Percentiles rank a stretch among this genome's conserved stretches.
Conservation (phyloP, 2,113 vertebrate species). For the Crotalus tigris region DNA sequence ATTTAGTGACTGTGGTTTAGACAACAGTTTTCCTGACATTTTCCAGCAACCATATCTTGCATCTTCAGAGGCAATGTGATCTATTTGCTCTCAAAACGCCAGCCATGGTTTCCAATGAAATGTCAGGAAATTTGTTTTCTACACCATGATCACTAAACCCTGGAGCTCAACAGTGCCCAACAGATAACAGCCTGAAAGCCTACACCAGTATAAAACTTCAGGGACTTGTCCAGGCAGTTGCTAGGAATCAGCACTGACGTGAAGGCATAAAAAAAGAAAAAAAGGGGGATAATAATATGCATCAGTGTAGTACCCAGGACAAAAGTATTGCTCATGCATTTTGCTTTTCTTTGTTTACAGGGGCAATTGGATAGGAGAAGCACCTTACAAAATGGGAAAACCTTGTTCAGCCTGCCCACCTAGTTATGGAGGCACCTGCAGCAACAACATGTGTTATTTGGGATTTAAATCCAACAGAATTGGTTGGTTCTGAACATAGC, state of each 20-base stretch:
- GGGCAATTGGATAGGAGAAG: slow-evolving; percentile 89
- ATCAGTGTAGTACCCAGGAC: not conserved
- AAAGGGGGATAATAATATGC: not conserved
- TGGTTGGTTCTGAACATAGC: slow-evolving; percentile 56
- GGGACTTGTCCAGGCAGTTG: too few species aligned
- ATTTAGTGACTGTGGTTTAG: not conserved
- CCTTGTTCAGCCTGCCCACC: slow-evolving; percentile 85
- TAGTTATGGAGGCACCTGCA: slow-evolving; percentile 78
- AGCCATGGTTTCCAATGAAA: not conserved
- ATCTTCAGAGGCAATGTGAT: not conserved
- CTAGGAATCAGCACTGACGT: too few species aligned
- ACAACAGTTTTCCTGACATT: not conserved
- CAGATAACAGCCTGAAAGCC: not conserved
- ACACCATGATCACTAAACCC: not conserved
- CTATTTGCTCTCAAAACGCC: not conserved
- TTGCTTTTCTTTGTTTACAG: slow-evolving; percentile 66
- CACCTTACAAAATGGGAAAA: slow-evolving; percentile 79
- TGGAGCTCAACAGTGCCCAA: not conserved
- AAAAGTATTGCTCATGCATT: not conserved
- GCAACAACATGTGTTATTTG: slow-evolving; percentile 80
- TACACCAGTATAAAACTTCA: not conserved
- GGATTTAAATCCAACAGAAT: slow-evolving; percentile 71
- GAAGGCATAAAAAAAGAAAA: not conserved
- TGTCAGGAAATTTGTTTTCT: not conserved
- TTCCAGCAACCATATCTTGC: not conserved